Base-by-base conservation (phyloP, 2,113 vertebrate genomes). In the Poeciliopsis prolifica region DNA sequence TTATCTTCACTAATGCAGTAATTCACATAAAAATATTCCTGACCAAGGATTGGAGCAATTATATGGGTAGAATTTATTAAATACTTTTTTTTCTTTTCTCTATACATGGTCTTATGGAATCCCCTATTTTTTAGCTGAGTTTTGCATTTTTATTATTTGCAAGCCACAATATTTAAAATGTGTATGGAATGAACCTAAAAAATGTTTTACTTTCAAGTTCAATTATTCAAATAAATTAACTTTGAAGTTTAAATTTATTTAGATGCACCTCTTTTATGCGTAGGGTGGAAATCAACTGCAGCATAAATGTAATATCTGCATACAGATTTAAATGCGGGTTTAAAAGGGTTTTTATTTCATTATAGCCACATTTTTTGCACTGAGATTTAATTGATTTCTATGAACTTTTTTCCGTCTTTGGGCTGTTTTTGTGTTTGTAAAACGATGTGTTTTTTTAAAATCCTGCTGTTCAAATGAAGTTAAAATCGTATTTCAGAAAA, bases 321-420 rank as follows among this genome's bases (percentile, higher is more conserved):
- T 6, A 19, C 44, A 48, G 17, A 19, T 48, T 48, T 22, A 58
- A 58, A 58, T 58, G 19, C 2, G 9, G 51, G 6, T n/a, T n/a
- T 2, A 19, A 58, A n/a, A 9, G 7, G 24, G 24, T 2, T n/a
- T 58, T 58, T 48, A 58, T 58, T 58, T 58, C 9, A 58, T 58
- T 58, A n/a, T 24, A 58, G 22, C 44, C 14, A 48, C 83, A 7
- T 42, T 81, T 87, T 88, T 90, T 90, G 89, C 89, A 93, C 92
- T 91, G 82, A 88, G 73, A 68, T 76, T 77, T 29, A 48, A 79
- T 22, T 67, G 80, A 26, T 40, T 29, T 62, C 5, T 19, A 48
- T 48, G 44, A 48, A 19, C 14, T 68, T 58, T 70, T 58, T 17
- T 62, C 1, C 58, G 29, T 22, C 5, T 82, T 28, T 65, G 54